phyloP scores from a whole-genome alignment of 35 echinoderm and acorn worm species.

The Stichopus chloronotus region DNA sequence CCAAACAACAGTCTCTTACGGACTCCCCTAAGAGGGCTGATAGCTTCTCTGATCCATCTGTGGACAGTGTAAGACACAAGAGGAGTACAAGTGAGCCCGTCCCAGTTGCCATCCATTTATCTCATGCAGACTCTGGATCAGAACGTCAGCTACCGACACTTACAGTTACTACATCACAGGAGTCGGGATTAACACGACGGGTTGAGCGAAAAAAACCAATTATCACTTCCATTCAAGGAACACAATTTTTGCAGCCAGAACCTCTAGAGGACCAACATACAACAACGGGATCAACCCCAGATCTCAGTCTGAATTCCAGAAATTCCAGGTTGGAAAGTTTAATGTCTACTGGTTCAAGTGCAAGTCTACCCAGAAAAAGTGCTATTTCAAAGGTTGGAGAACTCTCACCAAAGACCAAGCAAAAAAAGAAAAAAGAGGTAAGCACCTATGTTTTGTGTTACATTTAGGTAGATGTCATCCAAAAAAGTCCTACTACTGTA shows the following conservation, averaged over 20 bases:
- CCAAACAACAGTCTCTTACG: conserved; percentile 40
- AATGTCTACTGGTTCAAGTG: conserved; percentile 38
- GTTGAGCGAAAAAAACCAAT: conserved; percentile 55
- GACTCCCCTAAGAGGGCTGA: conserved; percentile 37
- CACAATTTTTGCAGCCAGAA: conserved; percentile 53
- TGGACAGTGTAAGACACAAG: conserved; percentile 48
- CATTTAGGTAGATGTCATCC: not conserved
- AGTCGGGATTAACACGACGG: not conserved
- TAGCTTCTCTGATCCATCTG: conserved; percentile 34
- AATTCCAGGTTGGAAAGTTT: conserved; percentile 31
- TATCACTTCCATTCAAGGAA: not conserved
- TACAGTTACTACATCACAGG: conserved; percentile 48
- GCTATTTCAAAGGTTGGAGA: conserved; percentile 26
- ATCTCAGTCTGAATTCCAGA: conserved; percentile 43
- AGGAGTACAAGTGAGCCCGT: conserved; percentile 55
- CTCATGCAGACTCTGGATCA: conserved; percentile 26
- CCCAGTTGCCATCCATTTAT: conserved; percentile 12
- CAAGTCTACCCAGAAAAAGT: conserved; percentile 43
- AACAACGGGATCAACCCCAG: conserved; percentile 43
- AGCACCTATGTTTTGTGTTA: not conserved
- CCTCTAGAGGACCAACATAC: conserved; percentile 29
- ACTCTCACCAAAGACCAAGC: conserved; percentile 47
- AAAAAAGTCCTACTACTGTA: too few species aligned
- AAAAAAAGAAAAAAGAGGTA: conserved; percentile 61
- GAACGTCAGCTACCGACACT: conserved; percentile 52